Percentiles rank a stretch among this genome's conserved stretches.
Conservation (phyloP, 2,888 invertebrate species). For the Thera obeliscata region DNA sequence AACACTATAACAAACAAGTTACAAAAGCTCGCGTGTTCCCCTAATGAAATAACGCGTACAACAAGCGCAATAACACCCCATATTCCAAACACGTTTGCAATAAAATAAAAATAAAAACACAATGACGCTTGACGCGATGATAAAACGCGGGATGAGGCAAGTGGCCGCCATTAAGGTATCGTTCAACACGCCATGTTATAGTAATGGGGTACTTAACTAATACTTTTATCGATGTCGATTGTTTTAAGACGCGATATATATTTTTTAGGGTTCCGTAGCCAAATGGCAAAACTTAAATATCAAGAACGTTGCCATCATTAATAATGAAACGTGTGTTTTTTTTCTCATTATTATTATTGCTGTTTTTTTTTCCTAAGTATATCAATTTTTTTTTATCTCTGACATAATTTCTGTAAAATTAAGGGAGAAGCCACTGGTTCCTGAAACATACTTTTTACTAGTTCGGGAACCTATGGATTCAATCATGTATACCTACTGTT, state of each 20-base stretch:
- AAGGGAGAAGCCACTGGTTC: too few relatives aligned
- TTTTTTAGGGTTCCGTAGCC: too few relatives aligned
- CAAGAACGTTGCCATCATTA: too few relatives aligned
- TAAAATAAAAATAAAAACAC: constrained; percentile 56
- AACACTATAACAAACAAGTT: neutral
- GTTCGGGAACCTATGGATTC: too few relatives aligned
- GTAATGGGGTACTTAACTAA: constrained; percentile 6
- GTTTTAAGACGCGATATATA: neutral
- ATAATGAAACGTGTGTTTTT: too few relatives aligned
- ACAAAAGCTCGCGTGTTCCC: constrained; percentile 1
- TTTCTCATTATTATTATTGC: too few relatives aligned
- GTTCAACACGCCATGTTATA: constrained; percentile 49
- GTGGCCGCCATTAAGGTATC: constrained; percentile 72
- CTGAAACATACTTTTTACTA: too few relatives aligned
- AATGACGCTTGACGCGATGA: constrained; percentile 62
- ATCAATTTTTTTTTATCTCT: too few relatives aligned
- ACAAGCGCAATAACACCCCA: constrained; percentile 29
- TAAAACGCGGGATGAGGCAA: constrained; percentile 69
- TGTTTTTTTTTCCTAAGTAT: too few relatives aligned
- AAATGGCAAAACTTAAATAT: too few relatives aligned
- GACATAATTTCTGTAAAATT: too few relatives aligned
- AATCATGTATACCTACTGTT: too few relatives aligned
- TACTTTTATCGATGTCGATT: constrained; percentile 20
- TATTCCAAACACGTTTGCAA: constrained; percentile 43
- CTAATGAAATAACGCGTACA: constrained; percentile 29